Conservation (phyloP, 2,797 vertebrate genomes). For the Hydrolagus colliei region DNA sequence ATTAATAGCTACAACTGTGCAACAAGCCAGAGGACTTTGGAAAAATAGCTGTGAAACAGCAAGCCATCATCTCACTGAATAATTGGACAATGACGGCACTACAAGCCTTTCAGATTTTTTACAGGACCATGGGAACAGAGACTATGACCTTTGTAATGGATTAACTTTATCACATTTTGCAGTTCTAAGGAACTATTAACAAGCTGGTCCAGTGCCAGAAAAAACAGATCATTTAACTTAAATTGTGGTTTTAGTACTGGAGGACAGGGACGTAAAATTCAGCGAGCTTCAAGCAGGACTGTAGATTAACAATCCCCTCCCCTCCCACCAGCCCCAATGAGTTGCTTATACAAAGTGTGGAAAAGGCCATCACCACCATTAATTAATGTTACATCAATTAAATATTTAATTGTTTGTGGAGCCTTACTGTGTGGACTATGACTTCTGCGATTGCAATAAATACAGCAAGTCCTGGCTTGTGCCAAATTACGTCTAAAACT, state of each 20-base stretch:
- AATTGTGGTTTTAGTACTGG: background rate
- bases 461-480: too few species aligned
- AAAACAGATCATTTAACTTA: background rate
- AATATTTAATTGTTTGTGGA: background rate
- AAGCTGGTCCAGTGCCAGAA: background rate
- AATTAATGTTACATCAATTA: background rate
- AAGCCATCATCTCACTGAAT: slow-evolving; percentile 8
- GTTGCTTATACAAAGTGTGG: background rate
- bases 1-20: slow-evolving; percentile 13
- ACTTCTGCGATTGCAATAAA: too few species aligned
- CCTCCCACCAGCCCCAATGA: background rate
- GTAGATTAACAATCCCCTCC: background rate
- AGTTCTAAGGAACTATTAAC: background rate
- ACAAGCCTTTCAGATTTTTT: background rate
- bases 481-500: too few species aligned
- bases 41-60: slow-evolving; percentile 4
- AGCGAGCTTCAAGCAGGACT: background rate
- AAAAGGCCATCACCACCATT: background rate
- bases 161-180: background rate
- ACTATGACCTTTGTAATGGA: background rate
- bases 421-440: too few species aligned
- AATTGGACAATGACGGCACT: slow-evolving; percentile 4
- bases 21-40: background rate
- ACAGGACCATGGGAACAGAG: background rate
- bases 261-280: background rate